Percentiles rank a stretch among this genome's conserved stretches.
Conservation (phyloP, 2,888 invertebrate genomes). For the Punctoribates punctum region DNA sequence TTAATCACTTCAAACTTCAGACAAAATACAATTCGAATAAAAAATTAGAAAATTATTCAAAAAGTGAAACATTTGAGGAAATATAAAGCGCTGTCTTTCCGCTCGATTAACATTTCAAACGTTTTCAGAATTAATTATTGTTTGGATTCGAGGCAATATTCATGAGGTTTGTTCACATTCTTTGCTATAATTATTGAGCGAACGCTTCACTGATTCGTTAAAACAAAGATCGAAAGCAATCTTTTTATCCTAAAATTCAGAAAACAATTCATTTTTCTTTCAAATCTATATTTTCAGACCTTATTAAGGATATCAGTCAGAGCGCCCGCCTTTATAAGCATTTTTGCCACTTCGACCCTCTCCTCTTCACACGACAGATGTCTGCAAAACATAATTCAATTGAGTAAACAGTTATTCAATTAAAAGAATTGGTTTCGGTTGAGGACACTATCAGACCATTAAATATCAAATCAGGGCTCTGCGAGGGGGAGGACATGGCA, state of each 20-base stretch:
- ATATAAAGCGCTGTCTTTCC: background rate
- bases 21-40: background rate
- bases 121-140: constrained; percentile 6
- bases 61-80: background rate
- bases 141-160: background rate
- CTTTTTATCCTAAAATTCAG: constrained; percentile 19
- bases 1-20: background rate
- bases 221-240: constrained; percentile 29
- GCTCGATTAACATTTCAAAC: background rate
- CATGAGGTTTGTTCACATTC: constrained; percentile 2
- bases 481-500: no score
- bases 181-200: constrained; percentile 31
- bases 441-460: no score
- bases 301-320: constrained; percentile 62
- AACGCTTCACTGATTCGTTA: constrained; percentile 32
- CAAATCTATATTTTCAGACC: constrained; percentile 52
- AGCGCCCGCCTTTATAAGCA: constrained; percentile 66
- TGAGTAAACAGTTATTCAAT: no score
- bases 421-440: no score
- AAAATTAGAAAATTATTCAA: background rate
- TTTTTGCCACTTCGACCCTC: constrained; percentile 63
- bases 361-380: constrained; percentile 80
- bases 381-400: constrained; percentile 53
- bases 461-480: no score
- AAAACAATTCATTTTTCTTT: background rate